A percentile compares a stretch with the other conserved stretches of the same genome.
Evolutionary conservation across 1,140 invertebrate species (phyloP).

Genomic region (Drosophila varians): DNA sequence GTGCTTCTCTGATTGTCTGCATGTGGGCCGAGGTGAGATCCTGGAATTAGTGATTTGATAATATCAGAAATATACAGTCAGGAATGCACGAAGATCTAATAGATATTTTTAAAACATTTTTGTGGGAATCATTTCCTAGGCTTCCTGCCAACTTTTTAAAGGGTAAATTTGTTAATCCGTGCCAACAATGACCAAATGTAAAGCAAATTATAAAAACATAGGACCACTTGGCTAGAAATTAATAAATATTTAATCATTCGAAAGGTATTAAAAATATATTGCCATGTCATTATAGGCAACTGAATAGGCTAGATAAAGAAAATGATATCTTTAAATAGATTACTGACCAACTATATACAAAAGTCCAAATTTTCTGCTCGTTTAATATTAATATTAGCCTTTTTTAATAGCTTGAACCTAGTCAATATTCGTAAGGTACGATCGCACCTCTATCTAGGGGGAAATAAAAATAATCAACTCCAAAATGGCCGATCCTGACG

Average conservation of each 20-base stretch:
- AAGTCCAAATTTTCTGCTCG: too few relatives aligned
- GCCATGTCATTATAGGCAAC: too few relatives aligned
- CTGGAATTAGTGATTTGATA: neutral
- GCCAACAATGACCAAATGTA: neutral
- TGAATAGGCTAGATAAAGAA: slow-evolving; percentile 14
- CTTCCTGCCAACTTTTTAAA: neutral
- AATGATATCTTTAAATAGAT: too few relatives aligned
- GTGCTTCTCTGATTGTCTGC: slow-evolving; percentile 95
- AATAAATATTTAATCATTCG: neutral
- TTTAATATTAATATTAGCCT: neutral
- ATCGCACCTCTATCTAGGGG: slow-evolving; percentile 26
- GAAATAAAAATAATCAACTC: slow-evolving; percentile 8
- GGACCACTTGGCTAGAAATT: neutral
- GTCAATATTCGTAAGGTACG: slow-evolving; percentile 29
- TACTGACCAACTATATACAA: neutral
- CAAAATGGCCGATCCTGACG: slow-evolving; percentile 25
- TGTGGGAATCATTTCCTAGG: neutral
- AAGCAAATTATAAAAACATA: too few relatives aligned
- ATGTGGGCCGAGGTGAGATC: slow-evolving; percentile 96
- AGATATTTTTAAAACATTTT: neutral
- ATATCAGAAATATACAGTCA: neutral
- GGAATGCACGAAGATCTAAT: neutral
- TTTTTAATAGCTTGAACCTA: slow-evolving; percentile 8
- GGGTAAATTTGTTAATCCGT: neutral
- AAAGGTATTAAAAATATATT: neutral